Percentiles rank a stretch among this genome's conserved stretches.
These are phyloP conservation scores for Sesia bembeciformis DNA, from an alignment of 2,888 invertebrate species.

Conservation along the genomic window DNA sequence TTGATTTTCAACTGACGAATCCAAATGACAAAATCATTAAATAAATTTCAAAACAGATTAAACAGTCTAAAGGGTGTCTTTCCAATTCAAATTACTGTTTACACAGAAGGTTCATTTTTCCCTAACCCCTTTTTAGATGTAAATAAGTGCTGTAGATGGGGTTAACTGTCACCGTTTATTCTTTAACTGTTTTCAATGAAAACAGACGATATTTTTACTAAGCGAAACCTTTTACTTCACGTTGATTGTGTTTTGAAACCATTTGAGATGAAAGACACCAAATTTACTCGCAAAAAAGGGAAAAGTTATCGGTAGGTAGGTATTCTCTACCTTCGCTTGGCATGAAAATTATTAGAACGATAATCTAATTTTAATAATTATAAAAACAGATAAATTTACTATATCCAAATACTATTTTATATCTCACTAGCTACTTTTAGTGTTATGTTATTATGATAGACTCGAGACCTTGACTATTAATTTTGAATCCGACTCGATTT, in stretches of 20 bases:
- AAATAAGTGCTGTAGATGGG: slow-evolving; percentile 32
- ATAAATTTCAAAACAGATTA: not conserved
- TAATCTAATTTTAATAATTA: too few species aligned
- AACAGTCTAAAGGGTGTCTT: slow-evolving; percentile 13
- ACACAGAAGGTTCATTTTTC: slow-evolving; percentile 22
- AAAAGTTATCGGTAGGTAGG: not conserved
- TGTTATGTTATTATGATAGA: too few species aligned
- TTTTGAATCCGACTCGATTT: too few species aligned
- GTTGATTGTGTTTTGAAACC: slow-evolving; percentile 45
- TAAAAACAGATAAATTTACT: too few species aligned
- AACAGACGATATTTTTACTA: slow-evolving; percentile 27
- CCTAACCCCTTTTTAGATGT: slow-evolving; percentile 40
- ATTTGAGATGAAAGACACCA: slow-evolving; percentile 12
- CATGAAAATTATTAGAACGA: too few species aligned
- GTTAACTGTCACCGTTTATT: slow-evolving; percentile 22
- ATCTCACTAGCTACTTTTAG: too few species aligned
- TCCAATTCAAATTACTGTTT: slow-evolving; percentile 27
- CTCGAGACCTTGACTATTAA: too few species aligned
- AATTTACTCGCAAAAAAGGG: not conserved
- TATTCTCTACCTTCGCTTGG: too few species aligned
- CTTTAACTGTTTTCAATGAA: slow-evolving; percentile 26
- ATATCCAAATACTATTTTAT: too few species aligned
- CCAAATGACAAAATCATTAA: too few species aligned
- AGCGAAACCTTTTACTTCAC: slow-evolving; percentile 26
- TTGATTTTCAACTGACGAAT: too few species aligned